Evolutionary conservation across 37 sponge, comb jelly and placozoan species (phyloP), one percentile per base, ranked within the genome.

Genomic region (Spongia lamella): DNA sequence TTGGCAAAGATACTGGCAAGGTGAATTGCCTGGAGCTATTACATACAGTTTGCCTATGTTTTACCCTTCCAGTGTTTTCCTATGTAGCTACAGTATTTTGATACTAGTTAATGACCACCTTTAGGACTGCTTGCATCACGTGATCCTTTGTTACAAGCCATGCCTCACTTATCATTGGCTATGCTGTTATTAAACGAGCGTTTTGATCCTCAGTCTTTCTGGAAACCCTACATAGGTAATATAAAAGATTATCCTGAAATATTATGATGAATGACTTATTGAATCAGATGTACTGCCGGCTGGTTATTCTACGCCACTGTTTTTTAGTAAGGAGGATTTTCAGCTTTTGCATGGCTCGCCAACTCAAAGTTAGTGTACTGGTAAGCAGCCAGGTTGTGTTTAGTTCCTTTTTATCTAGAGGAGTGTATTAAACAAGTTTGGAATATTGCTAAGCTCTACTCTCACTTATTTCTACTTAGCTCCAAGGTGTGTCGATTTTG

Each of bases 151-250:
- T 74, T 86, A 30, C 74, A 86, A 54, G 73, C 55, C 21, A 86
- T 91, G 92, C 88, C 84, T 3, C 82, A 91, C 65, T 79, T 86
- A 7, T 61, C 74, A 2, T 66, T 91, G 4, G 80, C 88, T 0
- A 38, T 91, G 38, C 77, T 74, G 25, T 84, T 91, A 3, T 72
- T 91, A 50, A 91, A 83, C 20, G 92, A 91, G 31, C 53, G 70
- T 51, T 76, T 73, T 53, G 63, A 27, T 1, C 27, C 9, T 4
- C 35, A 68, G 52, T 91, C 92, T 40, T 65, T 68, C 33, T 91
- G 92, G 92, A 86, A 75, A 58, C 92, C 88, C 20, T 91, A 91
- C 68, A 83, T 91, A n/a, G 76, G 92, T 91, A 31, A 49, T 17
- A 59, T 29, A 60, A 56, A 43, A 55, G 24, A 29, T n/a, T 32